Evolutionary conservation across 2,797 vertebrate genomes (phyloP), one percentile per base, ranked within the genome.

Genomic region (Rhinella marina): DNA sequence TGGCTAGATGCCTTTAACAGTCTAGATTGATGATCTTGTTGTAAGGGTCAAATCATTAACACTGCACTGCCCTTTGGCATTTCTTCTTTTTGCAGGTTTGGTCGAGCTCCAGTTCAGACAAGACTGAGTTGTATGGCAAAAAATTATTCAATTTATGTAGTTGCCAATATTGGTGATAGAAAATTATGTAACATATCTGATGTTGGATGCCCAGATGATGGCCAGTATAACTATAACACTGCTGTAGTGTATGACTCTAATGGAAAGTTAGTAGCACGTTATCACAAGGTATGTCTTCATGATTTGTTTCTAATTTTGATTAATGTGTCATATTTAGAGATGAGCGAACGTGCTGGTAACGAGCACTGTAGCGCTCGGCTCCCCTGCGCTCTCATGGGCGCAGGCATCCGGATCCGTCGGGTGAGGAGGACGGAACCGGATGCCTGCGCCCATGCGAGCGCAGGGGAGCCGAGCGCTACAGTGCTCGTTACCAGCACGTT

Each of bases 61-160:
- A 27, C 29, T 27, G 2, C 64, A 68, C 13, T 68, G 11, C 14
- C 64, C 4, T 27, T 23, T 29, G 4, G 17, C 19, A n/a, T 27
- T 77, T 77, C 16, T 10, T 86, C 6, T 90, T 77, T 0, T 7
- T 79, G 19, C 90, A 95, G 94, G 88, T 95, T 93, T 93, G 92
- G 90, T 84, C 64, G 19, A 2, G 76, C 93, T 0, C 92, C 93
- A 66, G 91, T 95, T 13, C 94, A 94, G 92, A 76, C 82, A 88
- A 91, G 94, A 7, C 93, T 95, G 81, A 95, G 94, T 90, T 95
- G 94, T 88, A 88, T 95, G 90, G 95, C 94, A 82, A 93, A 91
- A 59, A 70, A 90, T 52, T 93, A 93, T 85, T 93, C 93, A 66
- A 94, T 95, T 88, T 95, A 94, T 81, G 91, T 95, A 16, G 90